Conservation (phyloP, 2,888 invertebrate genomes). For the Drosophila crucigera region DNA sequence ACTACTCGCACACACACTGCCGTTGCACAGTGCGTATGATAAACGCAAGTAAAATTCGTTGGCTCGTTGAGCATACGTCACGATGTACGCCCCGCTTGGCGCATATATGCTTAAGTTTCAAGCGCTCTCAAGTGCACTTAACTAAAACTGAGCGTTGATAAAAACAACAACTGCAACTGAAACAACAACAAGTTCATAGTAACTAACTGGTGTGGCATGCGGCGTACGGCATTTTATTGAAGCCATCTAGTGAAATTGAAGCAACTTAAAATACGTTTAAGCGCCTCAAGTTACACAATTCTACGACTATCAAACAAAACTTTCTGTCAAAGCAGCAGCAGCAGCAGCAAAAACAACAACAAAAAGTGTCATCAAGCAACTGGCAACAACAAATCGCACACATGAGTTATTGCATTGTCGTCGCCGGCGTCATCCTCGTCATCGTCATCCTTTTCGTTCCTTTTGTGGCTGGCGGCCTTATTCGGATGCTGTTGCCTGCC, state of each 20-base stretch:
- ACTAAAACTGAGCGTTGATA: slow-evolving; percentile 56
- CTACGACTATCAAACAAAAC: slow-evolving; percentile 67
- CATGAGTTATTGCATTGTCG: slow-evolving; percentile 76
- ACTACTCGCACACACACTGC: slow-evolving; percentile 12
- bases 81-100: slow-evolving; percentile 52
- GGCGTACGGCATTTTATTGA: slow-evolving; percentile 67
- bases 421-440: slow-evolving; percentile 32
- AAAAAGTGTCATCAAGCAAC: slow-evolving; percentile 33
- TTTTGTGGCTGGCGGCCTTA: slow-evolving; percentile 46
- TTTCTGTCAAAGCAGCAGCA: slow-evolving; percentile 61
- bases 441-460: slow-evolving; percentile 33
- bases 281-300: slow-evolving; percentile 65
- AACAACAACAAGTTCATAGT: slow-evolving; percentile 18
- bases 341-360: slow-evolving; percentile 30
- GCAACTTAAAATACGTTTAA: slow-evolving; percentile 71
- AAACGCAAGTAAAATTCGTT: slow-evolving; percentile 63
- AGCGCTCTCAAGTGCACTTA: slow-evolving; percentile 74
- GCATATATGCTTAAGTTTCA: slow-evolving; percentile 74
- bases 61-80: slow-evolving; percentile 71
- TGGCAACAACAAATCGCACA: slow-evolving; percentile 40
- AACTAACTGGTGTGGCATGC: slow-evolving; percentile 38
- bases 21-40: slow-evolving; percentile 65
- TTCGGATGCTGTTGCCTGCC: slow-evolving; percentile 29
- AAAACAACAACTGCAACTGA: slow-evolving; percentile 23
- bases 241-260: slow-evolving; percentile 29